Evolutionary conservation across 2,888 invertebrate genomes (phyloP), one percentile per base, ranked within the genome.

Genomic region (Sericinus montela): DNA sequence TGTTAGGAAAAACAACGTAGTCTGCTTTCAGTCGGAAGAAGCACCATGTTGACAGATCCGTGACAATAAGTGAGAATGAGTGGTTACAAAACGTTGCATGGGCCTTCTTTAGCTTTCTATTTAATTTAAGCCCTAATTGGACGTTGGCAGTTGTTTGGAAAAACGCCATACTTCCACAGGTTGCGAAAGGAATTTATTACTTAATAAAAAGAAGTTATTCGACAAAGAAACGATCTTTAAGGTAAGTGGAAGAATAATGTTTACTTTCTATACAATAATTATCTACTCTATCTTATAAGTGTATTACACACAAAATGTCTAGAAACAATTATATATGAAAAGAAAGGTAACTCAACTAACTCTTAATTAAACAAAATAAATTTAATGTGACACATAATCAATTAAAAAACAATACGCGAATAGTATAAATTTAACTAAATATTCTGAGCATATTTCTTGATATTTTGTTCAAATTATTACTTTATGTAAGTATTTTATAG

Each of bases 41-140:
- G 35, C 52, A 51, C 34, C 52, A 56, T 79, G 80, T 79, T 79
- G 80, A 80, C 76, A 78, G 69, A 67, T 69, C 61, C 53, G 68
- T 67, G 60, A 60, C 56, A 66, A 69, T 69, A 58, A 64, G 65
- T 67, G 63, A 63, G 66, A 59, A 78, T 73, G 73, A 70, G 70
- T 67, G 66, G 62, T 58, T 63, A 57, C 57, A 63, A 59, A 64
- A 57, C 60, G 66, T 60, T 60, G 62, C 58, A 57, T 46, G 56
- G 58, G 56, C 55, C 57, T 53, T 38, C 39, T 30, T 28, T 16
- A 19, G 7, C 13, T 29, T 53, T 56, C 52, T 49, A 48, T 8
- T 23, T 13, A n/a, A 41, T 11, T 19, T 42, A 23, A 38, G 11
- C 8, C 13, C 25, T 8, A 8, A n/a, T 1, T 8, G 25, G 13